Evolutionary conservation across 2,888 invertebrate genomes (phyloP).

Genomic region (Synergus itoensis): DNA sequence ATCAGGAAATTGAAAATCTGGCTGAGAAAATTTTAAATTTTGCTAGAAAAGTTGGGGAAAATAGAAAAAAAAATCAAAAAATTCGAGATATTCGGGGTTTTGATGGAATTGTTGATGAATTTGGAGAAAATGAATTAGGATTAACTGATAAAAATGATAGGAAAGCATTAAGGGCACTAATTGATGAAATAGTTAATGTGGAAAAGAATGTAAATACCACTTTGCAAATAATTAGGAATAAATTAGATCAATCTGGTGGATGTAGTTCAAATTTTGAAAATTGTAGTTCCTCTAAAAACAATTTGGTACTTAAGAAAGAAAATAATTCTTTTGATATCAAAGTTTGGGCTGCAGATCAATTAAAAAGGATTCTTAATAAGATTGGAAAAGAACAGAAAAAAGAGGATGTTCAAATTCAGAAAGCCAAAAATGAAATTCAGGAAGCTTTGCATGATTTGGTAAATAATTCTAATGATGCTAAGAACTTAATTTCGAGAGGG

Average conservation of each 20-base stretch:
- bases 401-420: conserved; percentile 41
- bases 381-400: conserved; percentile 3
- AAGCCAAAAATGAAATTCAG: conserved; percentile 43
- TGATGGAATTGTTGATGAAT: conserved; percentile 50
- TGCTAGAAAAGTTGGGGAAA: conserved; percentile 50
- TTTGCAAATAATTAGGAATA: conserved; percentile 58
- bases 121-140: conserved; percentile 56
- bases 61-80: conserved; percentile 23
- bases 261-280: background rate
- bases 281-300: background rate
- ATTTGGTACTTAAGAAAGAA: background rate
- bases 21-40: conserved; percentile 57
- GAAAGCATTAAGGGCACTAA: conserved; percentile 53
- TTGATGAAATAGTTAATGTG: conserved; percentile 58
- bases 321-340: background rate
- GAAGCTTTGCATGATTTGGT: conserved; percentile 24
- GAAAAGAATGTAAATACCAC: conserved; percentile 62
- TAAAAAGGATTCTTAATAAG: conserved; percentile 7
- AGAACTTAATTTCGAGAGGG: background rate
- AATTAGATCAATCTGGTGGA: conserved; percentile 45
- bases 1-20: conserved; percentile 49
- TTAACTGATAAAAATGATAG: conserved; percentile 57
- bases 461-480: background rate
- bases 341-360: conserved; percentile 15
- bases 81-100: conserved; percentile 6